phyloP scores from a whole-genome alignment of 2,888 invertebrate genomes.

The Sesamia inferens region DNA sequence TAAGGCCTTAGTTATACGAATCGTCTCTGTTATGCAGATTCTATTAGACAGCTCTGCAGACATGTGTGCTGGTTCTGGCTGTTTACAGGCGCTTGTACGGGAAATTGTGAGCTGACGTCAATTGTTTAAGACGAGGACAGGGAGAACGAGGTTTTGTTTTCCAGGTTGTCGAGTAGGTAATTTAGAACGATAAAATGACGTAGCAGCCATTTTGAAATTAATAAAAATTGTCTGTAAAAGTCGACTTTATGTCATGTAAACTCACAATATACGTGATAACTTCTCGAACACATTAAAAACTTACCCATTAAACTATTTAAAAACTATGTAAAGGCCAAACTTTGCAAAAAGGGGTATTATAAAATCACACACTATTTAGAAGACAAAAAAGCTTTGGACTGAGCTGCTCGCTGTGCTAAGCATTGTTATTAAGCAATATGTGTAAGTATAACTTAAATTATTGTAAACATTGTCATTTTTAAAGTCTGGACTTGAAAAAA shows the following conservation, averaged over 20 bases:
- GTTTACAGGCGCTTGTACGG: constrained; percentile 46
- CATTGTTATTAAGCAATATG: no score
- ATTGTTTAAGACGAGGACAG: constrained; percentile 16
- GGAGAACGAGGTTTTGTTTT: background rate
- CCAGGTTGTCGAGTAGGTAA: background rate
- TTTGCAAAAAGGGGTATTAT: no score
- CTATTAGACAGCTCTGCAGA: constrained; percentile 60
- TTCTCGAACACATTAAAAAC: no score
- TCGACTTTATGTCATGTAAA: background rate
- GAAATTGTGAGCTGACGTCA: constrained; percentile 30
- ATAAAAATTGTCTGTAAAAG: background rate
- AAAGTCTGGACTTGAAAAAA: no score
- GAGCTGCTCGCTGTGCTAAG: no score
- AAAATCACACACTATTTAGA: no score
- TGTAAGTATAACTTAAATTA: no score
- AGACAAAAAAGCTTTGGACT: no score
- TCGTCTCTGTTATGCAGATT: constrained; percentile 65
- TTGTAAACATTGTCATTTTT: no score
- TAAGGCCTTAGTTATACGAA: constrained; percentile 36
- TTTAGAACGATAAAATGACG: background rate
- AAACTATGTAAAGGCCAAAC: no score
- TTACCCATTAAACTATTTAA: no score
- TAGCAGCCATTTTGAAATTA: background rate
- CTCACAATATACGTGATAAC: background rate
- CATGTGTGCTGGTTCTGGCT: constrained; percentile 46